A percentile compares a stretch with the other conserved stretches of the same genome.
These are phyloP conservation scores for Steinernema hermaphroditum DNA, from an alignment of 2,888 invertebrate genomes.

Conservation along the genomic window DNA sequence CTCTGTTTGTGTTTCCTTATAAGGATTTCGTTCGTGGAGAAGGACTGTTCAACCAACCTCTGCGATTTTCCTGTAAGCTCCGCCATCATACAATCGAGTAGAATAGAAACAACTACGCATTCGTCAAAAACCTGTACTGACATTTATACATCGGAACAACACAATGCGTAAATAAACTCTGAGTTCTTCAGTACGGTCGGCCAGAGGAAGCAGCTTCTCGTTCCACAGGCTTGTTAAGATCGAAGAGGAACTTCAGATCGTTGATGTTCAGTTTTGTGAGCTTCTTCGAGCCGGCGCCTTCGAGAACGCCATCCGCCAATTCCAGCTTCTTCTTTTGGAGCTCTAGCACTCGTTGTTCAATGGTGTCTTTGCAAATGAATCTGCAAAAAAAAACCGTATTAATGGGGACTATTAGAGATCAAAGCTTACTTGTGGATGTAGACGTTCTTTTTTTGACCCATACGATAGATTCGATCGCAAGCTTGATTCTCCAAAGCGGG, in stretches of 20 bases:
- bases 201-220: no score
- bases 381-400: constrained; percentile 64
- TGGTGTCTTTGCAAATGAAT: constrained; percentile 81
- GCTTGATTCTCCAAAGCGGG: constrained; percentile 93
- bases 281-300: constrained; percentile 56
- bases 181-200: no score
- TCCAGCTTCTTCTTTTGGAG: constrained; percentile 81
- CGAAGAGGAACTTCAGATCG: constrained; percentile 59
- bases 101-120: no score
- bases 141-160: no score
- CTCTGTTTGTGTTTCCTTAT: no score
- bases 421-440: constrained; percentile 78
- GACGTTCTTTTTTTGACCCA: constrained; percentile 83
- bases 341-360: constrained; percentile 81
- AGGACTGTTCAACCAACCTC: no score
- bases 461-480: constrained; percentile 86
- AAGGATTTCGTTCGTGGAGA: no score
- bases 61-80: no score
- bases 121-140: no score
- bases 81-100: no score
- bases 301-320: constrained; percentile 72
- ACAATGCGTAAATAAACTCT: no score
- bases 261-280: constrained; percentile 56
- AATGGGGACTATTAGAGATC: neutral
- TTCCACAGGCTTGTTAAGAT: constrained; percentile 44